Conservation (phyloP, 1,140 invertebrate genomes). For the Oryzaephilus surinamensis region DNA sequence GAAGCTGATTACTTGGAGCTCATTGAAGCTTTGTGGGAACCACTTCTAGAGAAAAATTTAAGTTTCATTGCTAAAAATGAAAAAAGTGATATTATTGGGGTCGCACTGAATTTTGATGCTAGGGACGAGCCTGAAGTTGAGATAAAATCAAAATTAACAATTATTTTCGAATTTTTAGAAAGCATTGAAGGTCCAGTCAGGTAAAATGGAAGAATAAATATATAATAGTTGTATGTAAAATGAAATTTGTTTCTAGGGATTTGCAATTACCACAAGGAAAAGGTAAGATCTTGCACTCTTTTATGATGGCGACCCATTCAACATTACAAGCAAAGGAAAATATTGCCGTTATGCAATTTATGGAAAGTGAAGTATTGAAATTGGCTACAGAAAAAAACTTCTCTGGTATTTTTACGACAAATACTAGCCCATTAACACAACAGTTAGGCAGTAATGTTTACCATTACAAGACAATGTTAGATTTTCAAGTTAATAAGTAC, state of each 20-base stretch:
- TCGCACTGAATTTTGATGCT: conserved; percentile 68
- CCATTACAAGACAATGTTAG: conserved; percentile 62
- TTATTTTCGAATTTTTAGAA: conserved; percentile 72
- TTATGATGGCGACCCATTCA: conserved; percentile 71
- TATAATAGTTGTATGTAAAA: no score
- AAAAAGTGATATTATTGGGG: conserved; percentile 44
- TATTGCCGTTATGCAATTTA: conserved; percentile 60
- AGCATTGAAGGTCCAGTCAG: conserved; percentile 59
- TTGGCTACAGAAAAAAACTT: conserved; percentile 55
- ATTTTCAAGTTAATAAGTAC: conserved; percentile 73
- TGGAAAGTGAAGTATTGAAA: conserved; percentile 61
- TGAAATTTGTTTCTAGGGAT: conserved; percentile 19
- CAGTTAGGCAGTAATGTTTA: conserved; percentile 71
- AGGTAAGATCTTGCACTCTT: conserved; percentile 66
- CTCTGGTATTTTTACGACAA: conserved; percentile 69
- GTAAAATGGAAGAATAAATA: no score
- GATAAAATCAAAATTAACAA: conserved; percentile 51
- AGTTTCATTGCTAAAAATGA: conserved; percentile 56
- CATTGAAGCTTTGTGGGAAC: conserved; percentile 53
- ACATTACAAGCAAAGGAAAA: conserved; percentile 57
- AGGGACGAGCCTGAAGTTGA: conserved; percentile 64
- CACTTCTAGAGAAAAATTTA: conserved; percentile 52
- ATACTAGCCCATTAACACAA: conserved; percentile 75
- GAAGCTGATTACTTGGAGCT: conserved; percentile 55
- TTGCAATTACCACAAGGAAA: conserved; percentile 47